phyloP scores from a whole-genome alignment of 2,113 vertebrate genomes.

The Nymphicus hollandicus region DNA sequence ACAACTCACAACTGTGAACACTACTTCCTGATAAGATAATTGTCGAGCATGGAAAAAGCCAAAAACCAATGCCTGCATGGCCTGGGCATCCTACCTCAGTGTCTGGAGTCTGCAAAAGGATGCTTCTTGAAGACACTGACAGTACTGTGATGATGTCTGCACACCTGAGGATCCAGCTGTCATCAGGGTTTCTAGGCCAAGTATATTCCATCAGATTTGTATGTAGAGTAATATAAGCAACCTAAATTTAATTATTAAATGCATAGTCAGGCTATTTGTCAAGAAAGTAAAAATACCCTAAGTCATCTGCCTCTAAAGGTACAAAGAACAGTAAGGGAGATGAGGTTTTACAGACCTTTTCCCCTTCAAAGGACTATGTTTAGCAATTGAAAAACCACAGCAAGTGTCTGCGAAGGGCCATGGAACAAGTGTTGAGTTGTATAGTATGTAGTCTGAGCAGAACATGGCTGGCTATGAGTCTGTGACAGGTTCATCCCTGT shows the following conservation, averaged over 20 bases:
- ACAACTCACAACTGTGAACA: not conserved
- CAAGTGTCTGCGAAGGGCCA: not conserved
- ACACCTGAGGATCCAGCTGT: not conserved
- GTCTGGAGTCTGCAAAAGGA: not conserved
- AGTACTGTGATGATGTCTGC: not conserved
- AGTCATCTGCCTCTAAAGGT: not conserved
- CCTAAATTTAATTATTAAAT: not conserved
- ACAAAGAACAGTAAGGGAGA: not conserved
- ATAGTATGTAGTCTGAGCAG: too few relatives aligned
- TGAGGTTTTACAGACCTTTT: not conserved
- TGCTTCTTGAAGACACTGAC: not conserved
- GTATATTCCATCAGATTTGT: not conserved
- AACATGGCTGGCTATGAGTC: not conserved
- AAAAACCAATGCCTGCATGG: not conserved
- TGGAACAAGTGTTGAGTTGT: accelerated
- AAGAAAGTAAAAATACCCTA: not conserved
- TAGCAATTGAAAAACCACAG: not conserved
- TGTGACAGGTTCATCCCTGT: not conserved
- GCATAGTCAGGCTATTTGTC: not conserved
- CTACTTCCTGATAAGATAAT: not conserved
- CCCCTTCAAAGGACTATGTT: not conserved
- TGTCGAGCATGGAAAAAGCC: not conserved
- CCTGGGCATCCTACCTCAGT: not conserved
- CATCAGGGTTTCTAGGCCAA: not conserved
- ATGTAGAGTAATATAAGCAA: not conserved